phyloP scores from a whole-genome alignment of 2,888 invertebrate genomes.

The Malacosoma neustria region DNA sequence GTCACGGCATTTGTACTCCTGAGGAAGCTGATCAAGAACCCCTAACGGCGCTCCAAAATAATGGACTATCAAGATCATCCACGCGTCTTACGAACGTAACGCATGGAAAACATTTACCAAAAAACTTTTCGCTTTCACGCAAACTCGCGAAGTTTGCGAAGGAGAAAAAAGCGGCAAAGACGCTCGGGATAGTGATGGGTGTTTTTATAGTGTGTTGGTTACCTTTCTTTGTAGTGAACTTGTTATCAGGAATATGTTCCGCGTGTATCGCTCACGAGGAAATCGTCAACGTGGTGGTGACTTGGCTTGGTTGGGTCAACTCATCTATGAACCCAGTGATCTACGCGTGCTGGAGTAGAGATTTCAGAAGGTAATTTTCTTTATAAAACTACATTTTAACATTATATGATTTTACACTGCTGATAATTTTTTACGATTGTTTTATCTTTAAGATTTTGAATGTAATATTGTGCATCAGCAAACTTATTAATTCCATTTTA shows the following conservation, averaged over 20 bases:
- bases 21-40: constrained; percentile 83
- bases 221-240: constrained; percentile 96
- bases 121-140: constrained; percentile 93
- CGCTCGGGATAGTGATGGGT: constrained; percentile 97
- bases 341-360: constrained; percentile 98
- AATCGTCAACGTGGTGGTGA: constrained; percentile 90
- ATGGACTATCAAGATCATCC: constrained; percentile 82
- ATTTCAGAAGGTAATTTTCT: constrained; percentile 88
- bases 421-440: no score
- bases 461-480: no score
- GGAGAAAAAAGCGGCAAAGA: constrained; percentile 98
- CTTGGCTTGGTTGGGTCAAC: constrained; percentile 97
- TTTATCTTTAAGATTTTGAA: no score
- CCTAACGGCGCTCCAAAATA: constrained; percentile 84
- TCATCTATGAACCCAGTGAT: constrained; percentile 98
- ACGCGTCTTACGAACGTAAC: constrained; percentile 78
- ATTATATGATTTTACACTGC: no score
- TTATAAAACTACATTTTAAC: not conserved
- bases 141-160: constrained; percentile 97
- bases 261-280: constrained; percentile 92
- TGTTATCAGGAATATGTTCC: constrained; percentile 91
- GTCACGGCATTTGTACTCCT: constrained; percentile 77
- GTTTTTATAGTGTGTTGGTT: constrained; percentile 98
- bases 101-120: constrained; percentile 79
- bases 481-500: no score